Base-by-base conservation (phyloP, 2,888 invertebrate genomes). In the Drosophila longiperda region DNA sequence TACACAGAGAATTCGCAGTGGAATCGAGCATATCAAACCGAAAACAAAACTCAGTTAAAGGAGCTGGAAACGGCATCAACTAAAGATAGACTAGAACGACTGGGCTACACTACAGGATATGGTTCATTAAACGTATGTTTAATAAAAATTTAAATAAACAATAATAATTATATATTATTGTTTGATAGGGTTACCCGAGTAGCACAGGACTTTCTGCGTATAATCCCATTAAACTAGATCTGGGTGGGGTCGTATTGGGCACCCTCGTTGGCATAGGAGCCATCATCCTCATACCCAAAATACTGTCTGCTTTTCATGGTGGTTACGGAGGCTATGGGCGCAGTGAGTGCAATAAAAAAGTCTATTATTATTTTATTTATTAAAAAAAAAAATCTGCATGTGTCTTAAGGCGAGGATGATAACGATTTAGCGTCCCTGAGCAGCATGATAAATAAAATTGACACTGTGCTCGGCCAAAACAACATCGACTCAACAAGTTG, bases 211-310 rank as follows among this genome's bases (percentile, higher is more conserved):
- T 94, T 15, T 96, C 96, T 0, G 93, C 95, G 17, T 96, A 96
- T 81, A 95, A 95, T 2, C 96, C 97, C 0, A 94, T 96, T 70
- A 97, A 97, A 93, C 95, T 97, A 60, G 97, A 97, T 87, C 93
- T 97, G 0, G 97, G 97, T 8, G 97, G 97, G 1, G 95, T 97
- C 11, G 95, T 97, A 9, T 93, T 97, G 32, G 97, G 97, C 0
- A 96, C 97, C 3, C 94, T 97, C 2, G 94, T 97, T 53, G 97
- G 97, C 0, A 95, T 97, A 58, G 97, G 97, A 17, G 96, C 97
- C 1, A 95, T 97, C 67, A 94, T 97, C 23, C 95, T 97, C 3
- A 94, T 97, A 55, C 97, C 97, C 0, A 97, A 97, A 92, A 92
- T 97, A 48, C 94, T 97, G 3, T 95, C 96, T 71, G 94, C 96